These are phyloP conservation scores for Piprites chloris DNA, from an alignment of 2,113 vertebrate species.

Conservation along the genomic window DNA sequence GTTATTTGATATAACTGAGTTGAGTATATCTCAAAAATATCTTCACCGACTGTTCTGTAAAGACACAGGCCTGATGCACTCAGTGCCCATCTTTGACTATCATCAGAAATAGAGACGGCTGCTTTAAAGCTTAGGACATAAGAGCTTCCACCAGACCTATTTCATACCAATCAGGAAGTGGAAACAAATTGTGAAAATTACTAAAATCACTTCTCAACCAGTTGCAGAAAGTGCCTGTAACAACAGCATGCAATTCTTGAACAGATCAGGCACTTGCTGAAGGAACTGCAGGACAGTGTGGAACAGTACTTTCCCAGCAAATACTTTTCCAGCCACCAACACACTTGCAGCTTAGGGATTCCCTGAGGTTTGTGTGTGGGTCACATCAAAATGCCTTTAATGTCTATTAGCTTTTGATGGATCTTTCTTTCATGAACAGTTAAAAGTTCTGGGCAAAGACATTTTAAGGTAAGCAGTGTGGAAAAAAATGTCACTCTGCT, in stretches of 20 bases:
- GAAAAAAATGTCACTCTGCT: not conserved
- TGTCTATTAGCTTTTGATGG: not conserved
- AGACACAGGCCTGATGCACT: not conserved
- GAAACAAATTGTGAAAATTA: not conserved
- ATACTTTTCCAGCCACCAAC: not conserved
- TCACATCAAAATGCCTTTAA: not conserved
- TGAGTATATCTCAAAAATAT: not conserved
- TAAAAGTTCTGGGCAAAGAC: not conserved
- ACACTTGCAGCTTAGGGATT: not conserved
- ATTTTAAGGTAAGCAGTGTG: not conserved
- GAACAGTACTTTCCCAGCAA: not conserved
- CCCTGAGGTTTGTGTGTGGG: not conserved
- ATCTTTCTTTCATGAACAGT: not conserved
- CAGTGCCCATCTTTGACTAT: not conserved
- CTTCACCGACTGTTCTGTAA: not conserved
- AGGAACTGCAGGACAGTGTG: not conserved
- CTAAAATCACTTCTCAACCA: not conserved
- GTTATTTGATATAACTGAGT: not conserved
- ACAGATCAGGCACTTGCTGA: not conserved
- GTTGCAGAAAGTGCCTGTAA: not conserved
- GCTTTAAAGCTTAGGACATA: not conserved
- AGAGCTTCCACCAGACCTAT: not conserved
- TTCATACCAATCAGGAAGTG: not conserved
- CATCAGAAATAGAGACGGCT: not conserved
- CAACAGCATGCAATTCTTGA: not conserved